Evolutionary conservation across 2,797 vertebrate genomes (phyloP), one percentile per base, ranked within the genome.

Genomic region (Ctenosaura bakeri): DNA sequence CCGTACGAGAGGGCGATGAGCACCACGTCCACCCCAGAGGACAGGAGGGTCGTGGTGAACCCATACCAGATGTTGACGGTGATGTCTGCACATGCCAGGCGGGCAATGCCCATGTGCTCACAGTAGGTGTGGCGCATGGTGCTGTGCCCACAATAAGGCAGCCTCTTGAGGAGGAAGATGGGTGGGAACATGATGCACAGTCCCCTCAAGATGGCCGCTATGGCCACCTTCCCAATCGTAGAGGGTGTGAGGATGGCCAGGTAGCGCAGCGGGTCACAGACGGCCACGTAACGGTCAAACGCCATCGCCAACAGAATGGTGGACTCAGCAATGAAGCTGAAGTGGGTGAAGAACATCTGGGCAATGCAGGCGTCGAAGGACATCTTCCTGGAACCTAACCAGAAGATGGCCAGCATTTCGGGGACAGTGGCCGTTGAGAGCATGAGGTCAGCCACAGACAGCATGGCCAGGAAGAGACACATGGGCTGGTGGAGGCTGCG

Each of bases 271-370:
- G 98, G 98, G 54, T 98, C 94, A 1, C 98, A 98, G 80, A 98
- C 97, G 0, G 98, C 98, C 69, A 98, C 94, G 0, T 98, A 98
- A 0, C 97, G 95, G 95, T 98, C 98, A 0, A 98, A 95, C 0
- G 98, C 98, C 98, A 98, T 98, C 0, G 98, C 97, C 91, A 98
- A 91, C 84, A 98, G 96, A 5, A 98, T 97, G 0, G 97, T 96
- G 0, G 98, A 98, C 0, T 98, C 97, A 3, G 97, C 97, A 0
- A 98, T 98, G 32, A 97, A 98, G 46, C 97, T 98, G 1, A 96
- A 98, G 29, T 98, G 98, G 74, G 97, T 98, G 90, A 97, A 95
- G 94, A 98, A 98, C 91, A 98, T 98, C 89, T 98, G 98, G 0
- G 96, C 88, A 1, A 98, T 50, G 86, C 98, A 98, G 77, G 96